phyloP scores from a whole-genome alignment of 2,888 invertebrate genomes.

The Brachynemurus nebulosus region DNA sequence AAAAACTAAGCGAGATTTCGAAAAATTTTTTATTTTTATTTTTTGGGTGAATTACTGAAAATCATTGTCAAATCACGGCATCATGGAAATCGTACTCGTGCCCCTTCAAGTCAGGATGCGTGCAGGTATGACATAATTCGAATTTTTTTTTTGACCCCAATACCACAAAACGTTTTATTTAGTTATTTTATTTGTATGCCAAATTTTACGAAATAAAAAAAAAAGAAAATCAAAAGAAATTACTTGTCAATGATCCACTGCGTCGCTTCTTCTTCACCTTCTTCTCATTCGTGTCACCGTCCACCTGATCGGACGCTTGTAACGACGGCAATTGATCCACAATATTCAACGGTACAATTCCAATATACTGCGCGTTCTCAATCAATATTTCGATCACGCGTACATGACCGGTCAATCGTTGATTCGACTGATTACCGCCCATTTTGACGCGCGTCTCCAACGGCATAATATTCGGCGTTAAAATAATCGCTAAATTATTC shows the following conservation, averaged over 20 bases:
- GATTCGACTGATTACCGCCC: slow-evolving; percentile 39
- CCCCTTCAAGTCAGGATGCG: no score
- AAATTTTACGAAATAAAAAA: no score
- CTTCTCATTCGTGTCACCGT: slow-evolving; percentile 35
- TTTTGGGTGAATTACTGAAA: no score
- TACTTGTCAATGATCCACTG: slow-evolving; percentile 78
- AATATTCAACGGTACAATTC: slow-evolving; percentile 50
- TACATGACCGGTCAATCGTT: slow-evolving; percentile 52
- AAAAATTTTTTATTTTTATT: no score
- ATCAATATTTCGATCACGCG: slow-evolving; percentile 63
- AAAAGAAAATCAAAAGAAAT: slow-evolving; percentile 22
- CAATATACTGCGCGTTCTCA: slow-evolving; percentile 60
- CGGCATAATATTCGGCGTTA: slow-evolving; percentile 80
- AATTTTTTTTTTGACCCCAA: no score
- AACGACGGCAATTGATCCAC: slow-evolving; percentile 29
- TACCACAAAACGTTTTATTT: no score
- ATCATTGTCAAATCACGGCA: no score
- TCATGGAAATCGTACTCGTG: no score
- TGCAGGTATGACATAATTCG: no score
- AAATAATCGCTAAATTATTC: slow-evolving; percentile 69
- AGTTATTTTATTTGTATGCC: no score
- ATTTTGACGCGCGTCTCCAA: slow-evolving; percentile 38
- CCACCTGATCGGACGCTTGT: slow-evolving; percentile 22
- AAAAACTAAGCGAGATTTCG: no score
- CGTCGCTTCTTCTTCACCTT: slow-evolving; percentile 63